phyloP scores from a whole-genome alignment of 2,888 invertebrate genomes.

The Sisyra terminalis region DNA sequence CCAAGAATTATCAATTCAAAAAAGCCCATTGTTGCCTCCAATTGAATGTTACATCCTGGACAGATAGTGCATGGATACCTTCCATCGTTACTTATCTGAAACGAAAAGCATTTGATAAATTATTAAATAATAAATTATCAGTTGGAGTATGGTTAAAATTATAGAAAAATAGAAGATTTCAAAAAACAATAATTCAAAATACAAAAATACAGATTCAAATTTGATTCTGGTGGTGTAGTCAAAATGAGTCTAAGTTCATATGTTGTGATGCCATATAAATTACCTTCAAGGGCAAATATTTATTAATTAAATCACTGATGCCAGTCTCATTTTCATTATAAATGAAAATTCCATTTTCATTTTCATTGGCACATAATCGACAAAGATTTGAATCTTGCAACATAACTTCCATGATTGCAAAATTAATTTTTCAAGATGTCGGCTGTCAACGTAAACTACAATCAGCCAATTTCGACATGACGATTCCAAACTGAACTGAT shows the following conservation, averaged over 20 bases:
- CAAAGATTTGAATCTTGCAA: conserved; percentile 55
- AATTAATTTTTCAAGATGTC: conserved; percentile 6
- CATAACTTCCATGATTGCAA: conserved; percentile 16
- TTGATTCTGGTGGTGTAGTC: conserved; percentile 26
- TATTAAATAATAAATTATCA: neutral
- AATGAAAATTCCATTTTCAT: conserved; percentile 47
- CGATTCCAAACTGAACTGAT: too few relatives aligned
- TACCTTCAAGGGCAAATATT: conserved; percentile 61
- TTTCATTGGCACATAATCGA: conserved; percentile 60
- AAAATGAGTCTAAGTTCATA: conserved; percentile 24
- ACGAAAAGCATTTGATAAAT: neutral
- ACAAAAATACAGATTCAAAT: conserved; percentile 5
- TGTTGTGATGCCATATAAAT: conserved; percentile 13
- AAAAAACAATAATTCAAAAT: conserved; percentile 1
- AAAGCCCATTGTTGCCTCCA: conserved; percentile 59
- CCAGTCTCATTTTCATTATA: conserved; percentile 42
- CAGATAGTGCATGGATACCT: conserved; percentile 56
- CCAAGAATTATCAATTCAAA: conserved; percentile 54
- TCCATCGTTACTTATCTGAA: conserved; percentile 49
- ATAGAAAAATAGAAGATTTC: neutral
- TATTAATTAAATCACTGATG: conserved; percentile 48
- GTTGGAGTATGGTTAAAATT: neutral
- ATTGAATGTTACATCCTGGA: conserved; percentile 57
- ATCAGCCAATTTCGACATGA: too few relatives aligned
- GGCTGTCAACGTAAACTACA: neutral